Conservation (phyloP, 2,113 vertebrate species). For the Elephas maximus region DNA sequence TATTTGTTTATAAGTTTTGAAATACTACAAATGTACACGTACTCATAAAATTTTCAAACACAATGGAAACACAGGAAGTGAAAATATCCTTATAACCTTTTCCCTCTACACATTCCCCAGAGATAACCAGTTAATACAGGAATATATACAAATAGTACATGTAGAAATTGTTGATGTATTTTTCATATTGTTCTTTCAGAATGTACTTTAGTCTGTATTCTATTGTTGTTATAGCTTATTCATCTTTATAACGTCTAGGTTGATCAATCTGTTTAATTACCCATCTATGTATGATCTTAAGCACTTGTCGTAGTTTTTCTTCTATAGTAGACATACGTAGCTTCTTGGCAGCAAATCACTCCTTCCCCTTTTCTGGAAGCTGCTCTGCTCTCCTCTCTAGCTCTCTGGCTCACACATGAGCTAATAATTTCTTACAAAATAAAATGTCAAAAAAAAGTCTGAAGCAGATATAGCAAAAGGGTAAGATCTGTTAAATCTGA, state of each 20-base stretch:
- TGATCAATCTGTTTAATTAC: background rate
- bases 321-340: background rate
- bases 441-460: too few relatives aligned
- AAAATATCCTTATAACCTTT: background rate
- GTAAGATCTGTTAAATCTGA: too few relatives aligned
- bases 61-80: background rate
- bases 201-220: background rate
- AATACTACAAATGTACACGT: background rate
- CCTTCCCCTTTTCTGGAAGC: background rate
- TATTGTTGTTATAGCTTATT: background rate
- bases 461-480: too few relatives aligned
- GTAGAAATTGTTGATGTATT: too few relatives aligned
- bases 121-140: background rate
- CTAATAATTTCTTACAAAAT: background rate
- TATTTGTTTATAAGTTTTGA: conserved; percentile 3
- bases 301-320: conserved; percentile 12
- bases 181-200: conserved; percentile 31
- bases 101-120: background rate
- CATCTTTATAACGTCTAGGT: background rate
- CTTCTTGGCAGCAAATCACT: background rate
- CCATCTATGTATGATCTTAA: background rate
- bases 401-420: background rate
- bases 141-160: background rate
- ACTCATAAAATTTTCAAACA: background rate
- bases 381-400: background rate